Conservation (phyloP, 2,797 vertebrate species). For the Ibycter americanus region DNA sequence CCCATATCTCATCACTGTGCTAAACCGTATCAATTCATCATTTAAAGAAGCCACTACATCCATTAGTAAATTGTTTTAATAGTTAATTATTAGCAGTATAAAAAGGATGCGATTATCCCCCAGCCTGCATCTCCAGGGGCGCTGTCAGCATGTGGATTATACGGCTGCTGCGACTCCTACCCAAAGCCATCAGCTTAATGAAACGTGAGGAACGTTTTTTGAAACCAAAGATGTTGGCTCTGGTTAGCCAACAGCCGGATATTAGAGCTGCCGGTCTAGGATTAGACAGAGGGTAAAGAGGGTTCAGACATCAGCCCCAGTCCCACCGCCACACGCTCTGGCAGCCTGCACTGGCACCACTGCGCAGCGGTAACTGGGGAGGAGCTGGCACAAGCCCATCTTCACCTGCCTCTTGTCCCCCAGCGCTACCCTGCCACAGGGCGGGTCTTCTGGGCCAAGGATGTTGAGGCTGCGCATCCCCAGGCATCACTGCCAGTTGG, state of each 20-base stretch:
- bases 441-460: not conserved
- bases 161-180: not conserved
- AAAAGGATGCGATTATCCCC: slow-evolving; percentile 8
- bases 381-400: not conserved
- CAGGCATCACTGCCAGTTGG: not conserved
- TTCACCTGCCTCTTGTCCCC: accelerated
- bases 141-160: not conserved
- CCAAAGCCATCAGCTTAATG: not conserved
- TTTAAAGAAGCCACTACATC: slow-evolving; percentile 45
- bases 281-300: not conserved
- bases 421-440: accelerated
- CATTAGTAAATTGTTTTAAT: slow-evolving; percentile 63
- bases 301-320: accelerated
- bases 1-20: not conserved
- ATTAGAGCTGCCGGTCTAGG: not conserved
- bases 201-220: not conserved
- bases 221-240: not conserved
- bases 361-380: accelerated
- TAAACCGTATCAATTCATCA: slow-evolving; percentile 33
- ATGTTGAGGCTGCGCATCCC: not conserved
- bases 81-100: slow-evolving; percentile 51
- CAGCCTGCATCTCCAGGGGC: not conserved
- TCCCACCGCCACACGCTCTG: not conserved
- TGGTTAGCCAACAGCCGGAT: not conserved
- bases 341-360: not conserved